Base-by-base conservation (phyloP, 2,888 invertebrate genomes). In the Heliconius sara region DNA sequence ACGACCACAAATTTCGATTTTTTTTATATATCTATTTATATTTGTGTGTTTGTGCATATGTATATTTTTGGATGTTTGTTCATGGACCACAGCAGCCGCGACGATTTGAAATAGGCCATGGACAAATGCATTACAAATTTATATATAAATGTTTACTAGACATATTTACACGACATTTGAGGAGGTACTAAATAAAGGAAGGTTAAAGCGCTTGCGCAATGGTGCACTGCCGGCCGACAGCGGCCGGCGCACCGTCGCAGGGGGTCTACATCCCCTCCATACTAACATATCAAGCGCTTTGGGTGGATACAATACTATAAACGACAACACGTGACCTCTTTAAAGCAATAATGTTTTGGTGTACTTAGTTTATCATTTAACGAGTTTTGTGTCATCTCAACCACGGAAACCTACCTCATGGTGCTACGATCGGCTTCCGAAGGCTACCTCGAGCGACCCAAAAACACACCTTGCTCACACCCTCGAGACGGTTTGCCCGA, bases 321-420 rank as follows among this genome's bases (percentile, higher is more conserved):
- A 76, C 70, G 76, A 71, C 22, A 82, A 79, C 66, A 77, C 22
- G 63, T 80, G 72, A 80, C 80, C 82, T 82, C 82, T 60, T 67
- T 80, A 57, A 79, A 82, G 80, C 80, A 82, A 80, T 82, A 82
- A 82, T 27, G 5, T 79, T 82, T 82, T 66, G 73, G 67, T 80
- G 80, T 82, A 39, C 80, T 82, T 75, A 63, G 82, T 82, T 82
- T 52, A 60, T 43, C 30, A 65, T 79, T 80, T 73, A 39, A 70
- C 43, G 19, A 80, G 76, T 79, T 79, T 27, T 76, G 79, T 82
- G 78, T 79, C 67, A 78, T 76, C 70, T 79, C 83, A 83, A 83
- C 81, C 82, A 80, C 79, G 79, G 68, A 82, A 83, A 80, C 72
- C 81, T 80, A 83, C 83, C 83, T 83, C 81, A 83, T 78, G 80